Evolutionary conservation across 2,888 invertebrate species (phyloP), one percentile per base, ranked within the genome.

Genomic region (Nemoura dubitans): DNA sequence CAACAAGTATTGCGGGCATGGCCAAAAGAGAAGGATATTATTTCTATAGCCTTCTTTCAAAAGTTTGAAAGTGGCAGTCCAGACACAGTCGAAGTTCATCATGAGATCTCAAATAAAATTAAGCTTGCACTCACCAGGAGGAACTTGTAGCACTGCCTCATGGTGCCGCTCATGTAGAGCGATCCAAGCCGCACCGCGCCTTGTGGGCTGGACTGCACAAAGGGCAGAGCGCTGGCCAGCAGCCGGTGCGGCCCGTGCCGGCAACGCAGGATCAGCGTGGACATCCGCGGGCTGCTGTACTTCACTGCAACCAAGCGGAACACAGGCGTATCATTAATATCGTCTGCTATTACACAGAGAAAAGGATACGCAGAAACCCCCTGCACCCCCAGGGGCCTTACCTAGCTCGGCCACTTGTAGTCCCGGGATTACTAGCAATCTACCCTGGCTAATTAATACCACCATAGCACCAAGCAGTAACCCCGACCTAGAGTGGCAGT

Each of bases 71-170:
- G n/a, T n/a, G n/a, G n/a, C n/a, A n/a, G n/a, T n/a, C n/a, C n/a
- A n/a, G n/a, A n/a, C n/a, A n/a, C n/a, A n/a, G n/a, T n/a, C n/a
- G n/a, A n/a, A n/a, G n/a, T n/a, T n/a, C n/a, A n/a, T n/a, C n/a
- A n/a, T n/a, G n/a, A n/a, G n/a, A n/a, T n/a, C n/a, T n/a, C n/a
- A n/a, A n/a, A n/a, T n/a, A n/a, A n/a, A n/a, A n/a, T n/a, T n/a
- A n/a, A n/a, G n/a, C n/a, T n/a, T n/a, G n/a, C n/a, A n/a, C 42
- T 76, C 85, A 87, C 87, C 83, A 29, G 90, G 27, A 97, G 94
- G 90, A 95, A 96, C 89, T 94, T 94, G 90, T 95, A 96, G 91
- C 96, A 96, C 88, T 97, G 96, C 91, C 94, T 95, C 86, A 97
- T 92, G 25, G 97, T 96, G 1, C 96, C 97, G 28, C 96, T 96